Evolutionary conservation across 2,888 invertebrate species (phyloP).

Genomic region (Drosophila monieri): DNA sequence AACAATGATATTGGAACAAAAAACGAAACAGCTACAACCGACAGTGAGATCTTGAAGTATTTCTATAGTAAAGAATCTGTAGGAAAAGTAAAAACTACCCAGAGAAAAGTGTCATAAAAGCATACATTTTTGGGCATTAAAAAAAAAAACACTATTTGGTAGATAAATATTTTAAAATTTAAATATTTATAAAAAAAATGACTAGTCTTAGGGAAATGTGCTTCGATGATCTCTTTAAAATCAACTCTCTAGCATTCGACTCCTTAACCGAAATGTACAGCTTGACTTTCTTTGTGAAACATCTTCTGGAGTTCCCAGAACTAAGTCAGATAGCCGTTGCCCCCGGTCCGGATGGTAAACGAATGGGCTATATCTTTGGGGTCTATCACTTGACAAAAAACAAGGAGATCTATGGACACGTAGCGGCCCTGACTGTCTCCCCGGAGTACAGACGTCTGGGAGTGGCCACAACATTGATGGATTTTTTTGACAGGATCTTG

Average conservation of each 20-base stretch:
- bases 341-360: slow-evolving; percentile 30
- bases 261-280: slow-evolving; percentile 56
- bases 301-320: slow-evolving; percentile 54
- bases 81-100: not conserved
- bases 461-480: slow-evolving; percentile 58
- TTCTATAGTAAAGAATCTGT: not conserved
- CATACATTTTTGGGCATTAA: not conserved
- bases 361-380: slow-evolving; percentile 60
- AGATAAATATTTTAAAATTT: not conserved
- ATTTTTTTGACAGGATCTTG: slow-evolving; percentile 26
- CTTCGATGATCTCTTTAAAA: slow-evolving; percentile 63
- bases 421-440: slow-evolving; percentile 51
- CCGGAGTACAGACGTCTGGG: slow-evolving; percentile 56
- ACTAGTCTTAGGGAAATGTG: slow-evolving; percentile 50
- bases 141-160: not conserved
- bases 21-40: not conserved
- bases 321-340: slow-evolving; percentile 47
- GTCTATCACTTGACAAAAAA: slow-evolving; percentile 17
- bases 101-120: not conserved
- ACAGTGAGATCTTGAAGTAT: not conserved
- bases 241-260: slow-evolving; percentile 62
- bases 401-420: slow-evolving; percentile 45
- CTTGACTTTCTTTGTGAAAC: slow-evolving; percentile 52
- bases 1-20: not conserved
- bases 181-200: slow-evolving; percentile 34